Conservation (phyloP, 2,113 vertebrate species). For the Copsychus sechellarum region DNA sequence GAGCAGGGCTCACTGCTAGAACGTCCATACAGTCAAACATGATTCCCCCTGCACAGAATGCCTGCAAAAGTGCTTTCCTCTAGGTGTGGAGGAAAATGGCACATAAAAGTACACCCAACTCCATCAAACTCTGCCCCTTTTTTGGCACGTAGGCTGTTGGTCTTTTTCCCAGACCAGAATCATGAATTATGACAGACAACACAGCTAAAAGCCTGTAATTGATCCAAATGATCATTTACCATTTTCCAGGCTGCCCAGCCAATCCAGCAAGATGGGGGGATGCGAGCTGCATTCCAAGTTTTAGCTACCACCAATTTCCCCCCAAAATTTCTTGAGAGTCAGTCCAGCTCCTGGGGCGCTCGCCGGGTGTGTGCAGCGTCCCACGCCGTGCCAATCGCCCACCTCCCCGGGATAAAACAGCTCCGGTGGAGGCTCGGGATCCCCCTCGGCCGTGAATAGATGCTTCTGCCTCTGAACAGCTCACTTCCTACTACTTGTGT, state of each 20-base stretch:
- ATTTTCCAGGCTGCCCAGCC: slow-evolving; percentile 82
- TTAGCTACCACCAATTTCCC: slow-evolving; percentile 50
- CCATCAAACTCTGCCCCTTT: slow-evolving; percentile 94
- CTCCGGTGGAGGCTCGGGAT: slow-evolving; percentile 67
- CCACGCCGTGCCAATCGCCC: slow-evolving; percentile 30
- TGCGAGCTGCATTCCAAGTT: slow-evolving; percentile 72
- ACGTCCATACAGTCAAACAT: slow-evolving; percentile 98
- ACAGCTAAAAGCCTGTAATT: slow-evolving; percentile 84
- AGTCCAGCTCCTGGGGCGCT: slow-evolving; percentile 26
- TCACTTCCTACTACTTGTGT: slow-evolving; percentile 98
- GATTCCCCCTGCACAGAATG: slow-evolving; percentile 78
- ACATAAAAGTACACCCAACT: slow-evolving; percentile 89
- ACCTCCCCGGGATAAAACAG: slow-evolving; percentile 63
- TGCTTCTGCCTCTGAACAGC: slow-evolving; percentile 86
- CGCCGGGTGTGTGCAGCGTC: slow-evolving; percentile 36
- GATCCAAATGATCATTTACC: slow-evolving; percentile 86
- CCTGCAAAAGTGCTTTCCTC: slow-evolving; percentile 82
- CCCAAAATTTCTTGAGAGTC: slow-evolving; percentile 56
- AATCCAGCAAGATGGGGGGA: slow-evolving; percentile 79
- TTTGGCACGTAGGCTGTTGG: slow-evolving; percentile 85
- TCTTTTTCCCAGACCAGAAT: slow-evolving; percentile 89
- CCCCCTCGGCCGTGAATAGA: slow-evolving; percentile 83
- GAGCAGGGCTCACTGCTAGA: slow-evolving; percentile 86
- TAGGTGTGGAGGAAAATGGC: slow-evolving; percentile 83
- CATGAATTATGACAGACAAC: slow-evolving; percentile 90